phyloP scores from a whole-genome alignment of 2,797 vertebrate genomes.

The Notolabrus celidotus region DNA sequence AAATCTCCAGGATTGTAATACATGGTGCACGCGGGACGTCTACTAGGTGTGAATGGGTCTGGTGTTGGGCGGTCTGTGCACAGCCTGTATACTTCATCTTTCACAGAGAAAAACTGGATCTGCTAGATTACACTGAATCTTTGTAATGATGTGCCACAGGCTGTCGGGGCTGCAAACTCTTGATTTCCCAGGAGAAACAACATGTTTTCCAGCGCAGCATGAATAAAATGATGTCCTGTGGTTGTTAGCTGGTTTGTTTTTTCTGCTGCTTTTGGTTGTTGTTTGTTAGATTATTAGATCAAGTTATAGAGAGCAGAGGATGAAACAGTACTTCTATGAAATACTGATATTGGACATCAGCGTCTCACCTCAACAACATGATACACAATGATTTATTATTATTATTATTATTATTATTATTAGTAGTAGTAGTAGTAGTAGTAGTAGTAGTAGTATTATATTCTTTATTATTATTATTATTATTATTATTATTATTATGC shows the following conservation, averaged over 20 bases:
- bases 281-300: constrained; percentile 12
- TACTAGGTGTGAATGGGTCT: constrained; percentile 43
- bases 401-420: too few relatives aligned
- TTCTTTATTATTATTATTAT: too few relatives aligned
- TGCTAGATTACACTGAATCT: constrained; percentile 58
- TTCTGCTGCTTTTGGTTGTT: constrained; percentile 9
- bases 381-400: neutral
- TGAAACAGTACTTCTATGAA: neutral
- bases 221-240: constrained; percentile 34
- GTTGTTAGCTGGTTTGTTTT: constrained; percentile 31
- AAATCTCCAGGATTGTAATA: constrained; percentile 68
- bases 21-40: constrained; percentile 43
- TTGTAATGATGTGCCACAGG: constrained; percentile 65
- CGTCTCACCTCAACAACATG: neutral
- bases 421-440: too few relatives aligned
- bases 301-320: neutral
- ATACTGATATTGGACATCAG: neutral
- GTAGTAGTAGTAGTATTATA: too few relatives aligned
- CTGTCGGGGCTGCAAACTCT: constrained; percentile 55
- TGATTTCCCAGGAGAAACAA: constrained; percentile 72
- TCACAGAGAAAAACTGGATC: constrained; percentile 44
- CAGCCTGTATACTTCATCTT: constrained; percentile 33
- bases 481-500: too few relatives aligned
- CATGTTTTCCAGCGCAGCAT: constrained; percentile 39
- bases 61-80: constrained; percentile 40